Base-by-base conservation (phyloP, 64 coral and sea anemone genomes). In the Astreopora myriophthalma region DNA sequence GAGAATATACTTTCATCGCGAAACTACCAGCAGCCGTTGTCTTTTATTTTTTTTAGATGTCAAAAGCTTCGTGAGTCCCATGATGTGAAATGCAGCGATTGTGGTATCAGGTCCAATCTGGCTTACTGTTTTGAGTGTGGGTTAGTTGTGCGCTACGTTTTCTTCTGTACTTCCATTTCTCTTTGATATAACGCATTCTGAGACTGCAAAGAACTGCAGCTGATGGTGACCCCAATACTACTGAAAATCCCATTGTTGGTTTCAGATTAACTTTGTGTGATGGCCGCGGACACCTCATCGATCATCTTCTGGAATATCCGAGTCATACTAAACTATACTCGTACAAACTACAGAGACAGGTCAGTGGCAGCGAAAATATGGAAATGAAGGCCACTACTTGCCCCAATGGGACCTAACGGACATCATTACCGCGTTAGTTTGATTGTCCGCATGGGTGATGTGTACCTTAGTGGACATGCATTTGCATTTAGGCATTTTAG, bases 281-380 rank as follows among this genome's bases (percentile, higher is more conserved):
- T 77, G 97, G 97, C 2, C 87, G 94, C 19, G 97, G 97, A 32
- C 97, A 99, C 73, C 82, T 99, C 20, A 94, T 85, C 1, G 60
- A 87, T 34, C 97, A 99, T 86, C 31, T 99, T 11, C 20, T 95
- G 64, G 69, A 84, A 23, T 99, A 90, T 75, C 87, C 97, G 8
- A 92, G 65, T 8, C 97, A 99, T 34, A 95, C 68, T 25, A 94
- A 94, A 76, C 91, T 95, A 42, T 99, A 95, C 49, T 99, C 97
- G 0, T 93, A 93, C 82, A 99, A 99, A 70, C 87, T 99, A 44
- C 87, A 95, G 58, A 90, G 84, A 88, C 86, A 93, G 90, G 97
- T 99, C 13, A 76, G 90, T 37, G 4, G 19, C 37, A 5, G 13
- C 51, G 51, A 3, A 13, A 16, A 16, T 0, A 19, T 55, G 3